Evolutionary conservation across 1,140 invertebrate species (phyloP), one percentile per base, ranked within the genome.

Genomic region (Battus philenor): DNA sequence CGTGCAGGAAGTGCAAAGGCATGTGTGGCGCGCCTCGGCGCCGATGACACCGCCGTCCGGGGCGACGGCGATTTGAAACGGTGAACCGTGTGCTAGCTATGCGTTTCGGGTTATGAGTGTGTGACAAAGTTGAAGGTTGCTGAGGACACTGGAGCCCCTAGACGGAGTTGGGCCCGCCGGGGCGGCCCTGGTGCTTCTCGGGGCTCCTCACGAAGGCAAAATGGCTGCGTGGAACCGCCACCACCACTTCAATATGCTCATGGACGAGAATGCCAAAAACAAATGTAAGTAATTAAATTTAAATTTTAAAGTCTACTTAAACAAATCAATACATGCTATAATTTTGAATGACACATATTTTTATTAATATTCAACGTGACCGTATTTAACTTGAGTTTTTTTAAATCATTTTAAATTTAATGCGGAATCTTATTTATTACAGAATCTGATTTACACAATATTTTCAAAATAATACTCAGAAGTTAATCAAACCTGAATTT

Each of bases 181-280:
- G 74, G 82, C 82, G 79, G 82, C 82, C 77, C 79, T 84, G 68
- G 83, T 82, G 77, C 78, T 84, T 80, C 78, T 85, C 70, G 81
- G 78, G 87, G 87, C 87, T 85, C 86, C 87, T 66, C 85, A 85
- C 78, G 84, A 87, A 82, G 86, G 87, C 82, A 89, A 84, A 74
- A 87, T 87, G 86, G 86, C 88, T 83, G 89, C 90, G 86, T 91
- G 90, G 90, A 91, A 91, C 76, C 90, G 90, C 73, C 90, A 92
- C 77, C 90, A 93, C 82, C 90, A 91, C 72, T 88, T 91, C 68
- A 86, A 81, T 75, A 90, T 91, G 88, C 88, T 90, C 61, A 90
- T 91, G 88, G 90, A 92, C 78, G 91, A 91, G 75, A 86, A 86
- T 78, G 89, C 88, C 73, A 91, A 91, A 86, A 88, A 88, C 60